phyloP scores from a whole-genome alignment of 2,888 invertebrate genomes.

The Meiosimyza decipiens region DNA sequence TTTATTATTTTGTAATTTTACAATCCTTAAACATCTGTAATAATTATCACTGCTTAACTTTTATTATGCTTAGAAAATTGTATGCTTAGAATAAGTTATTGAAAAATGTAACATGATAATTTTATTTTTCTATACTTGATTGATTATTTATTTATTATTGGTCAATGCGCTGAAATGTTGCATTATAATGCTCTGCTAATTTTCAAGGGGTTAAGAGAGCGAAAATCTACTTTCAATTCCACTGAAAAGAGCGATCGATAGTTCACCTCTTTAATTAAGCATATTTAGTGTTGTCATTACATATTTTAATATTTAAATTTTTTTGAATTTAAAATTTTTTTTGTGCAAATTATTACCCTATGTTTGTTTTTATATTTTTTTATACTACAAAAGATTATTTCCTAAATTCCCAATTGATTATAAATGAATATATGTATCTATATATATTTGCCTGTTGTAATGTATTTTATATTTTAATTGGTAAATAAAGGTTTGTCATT shows the following conservation, averaged over 20 bases:
- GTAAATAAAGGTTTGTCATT: too few species aligned
- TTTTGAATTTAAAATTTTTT: slow-evolving; percentile 9
- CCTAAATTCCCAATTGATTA: slow-evolving; percentile 22
- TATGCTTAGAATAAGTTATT: too few species aligned
- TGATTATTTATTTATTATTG: slow-evolving; percentile 12
- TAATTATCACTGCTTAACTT: slow-evolving; percentile 33
- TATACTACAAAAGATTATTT: slow-evolving; percentile 16
- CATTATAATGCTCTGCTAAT: background rate
- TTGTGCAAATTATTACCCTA: slow-evolving; percentile 3
- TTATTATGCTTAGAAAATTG: slow-evolving; percentile 22
- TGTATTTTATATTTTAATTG: too few species aligned
- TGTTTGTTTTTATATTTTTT: slow-evolving; percentile 27
- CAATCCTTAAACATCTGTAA: slow-evolving; percentile 23
- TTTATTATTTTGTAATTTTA: background rate
- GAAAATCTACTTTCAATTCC: slow-evolving; percentile 19
- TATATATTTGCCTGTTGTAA: too few species aligned
- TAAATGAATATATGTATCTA: slow-evolving; percentile 1
- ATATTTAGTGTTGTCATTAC: too few species aligned
- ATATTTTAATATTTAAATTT: slow-evolving; percentile 24
- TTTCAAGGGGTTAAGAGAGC: background rate
- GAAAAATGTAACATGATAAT: too few species aligned
- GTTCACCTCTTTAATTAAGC: too few species aligned
- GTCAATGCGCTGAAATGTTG: slow-evolving; percentile 26
- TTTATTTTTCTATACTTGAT: background rate
- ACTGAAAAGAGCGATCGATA: background rate